Conservation (phyloP, 2,888 invertebrate genomes). For the Volucella inflata region DNA sequence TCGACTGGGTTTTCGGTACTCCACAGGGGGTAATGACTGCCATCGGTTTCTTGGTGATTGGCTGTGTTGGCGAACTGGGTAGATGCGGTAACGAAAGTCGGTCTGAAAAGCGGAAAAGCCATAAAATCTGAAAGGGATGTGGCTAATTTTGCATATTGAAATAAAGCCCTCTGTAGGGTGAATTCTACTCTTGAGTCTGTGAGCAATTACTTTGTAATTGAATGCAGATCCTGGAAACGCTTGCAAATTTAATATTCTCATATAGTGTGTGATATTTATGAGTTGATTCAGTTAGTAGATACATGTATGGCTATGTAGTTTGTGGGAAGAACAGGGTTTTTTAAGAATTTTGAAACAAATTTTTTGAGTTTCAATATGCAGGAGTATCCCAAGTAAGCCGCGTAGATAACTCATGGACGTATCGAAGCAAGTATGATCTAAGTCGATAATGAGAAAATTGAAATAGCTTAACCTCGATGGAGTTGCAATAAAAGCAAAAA, state of each 20-base stretch:
- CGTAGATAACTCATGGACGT: too few species aligned
- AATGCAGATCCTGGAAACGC: conserved; percentile 34
- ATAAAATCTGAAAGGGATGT: conserved; percentile 67
- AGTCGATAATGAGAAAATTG: too few species aligned
- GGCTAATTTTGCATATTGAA: conserved; percentile 72
- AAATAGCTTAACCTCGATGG: too few species aligned
- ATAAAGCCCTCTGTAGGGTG: conserved; percentile 36
- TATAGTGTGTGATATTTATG: conserved; percentile 28
- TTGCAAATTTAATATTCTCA: conserved; percentile 9
- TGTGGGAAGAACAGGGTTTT: too few species aligned
- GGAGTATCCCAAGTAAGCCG: too few species aligned
- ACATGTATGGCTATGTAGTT: background rate
- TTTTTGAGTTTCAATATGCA: too few species aligned
- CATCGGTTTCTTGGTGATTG: conserved; percentile 10
- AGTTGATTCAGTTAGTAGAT: background rate
- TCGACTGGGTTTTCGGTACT: conserved; percentile 39
- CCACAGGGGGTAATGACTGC: conserved; percentile 50
- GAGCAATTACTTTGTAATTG: conserved; percentile 33
- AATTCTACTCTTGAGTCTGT: background rate
- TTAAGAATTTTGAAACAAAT: too few species aligned
- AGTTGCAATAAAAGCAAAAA: too few species aligned
- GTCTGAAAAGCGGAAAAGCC: conserved; percentile 60
- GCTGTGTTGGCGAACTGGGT: conserved; percentile 5
- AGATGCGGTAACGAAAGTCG: conserved; percentile 38
- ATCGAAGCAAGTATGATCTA: too few species aligned